These are phyloP conservation scores for Mactromeris polynyma DNA, from an alignment of 2,888 invertebrate genomes.

Conservation along the genomic window DNA sequence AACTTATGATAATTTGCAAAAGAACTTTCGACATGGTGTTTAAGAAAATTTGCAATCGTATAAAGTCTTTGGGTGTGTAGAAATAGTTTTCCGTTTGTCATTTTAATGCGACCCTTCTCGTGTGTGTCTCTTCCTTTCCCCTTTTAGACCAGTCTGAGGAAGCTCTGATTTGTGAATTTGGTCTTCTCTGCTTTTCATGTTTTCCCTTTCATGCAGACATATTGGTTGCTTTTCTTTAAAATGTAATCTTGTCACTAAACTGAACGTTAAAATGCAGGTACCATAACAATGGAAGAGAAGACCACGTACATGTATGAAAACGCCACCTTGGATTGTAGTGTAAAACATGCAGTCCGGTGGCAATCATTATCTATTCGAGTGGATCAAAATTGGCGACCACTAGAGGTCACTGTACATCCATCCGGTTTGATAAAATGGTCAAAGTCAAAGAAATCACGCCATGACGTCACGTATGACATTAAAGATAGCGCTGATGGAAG, in stretches of 20 bases:
- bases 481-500: constrained; percentile 26
- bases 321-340: constrained; percentile 43
- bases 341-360: constrained; percentile 54
- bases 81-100: no score
- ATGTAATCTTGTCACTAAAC: neutral
- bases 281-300: constrained; percentile 37
- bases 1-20: no score
- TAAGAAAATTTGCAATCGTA: no score
- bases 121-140: no score
- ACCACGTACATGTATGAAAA: constrained; percentile 53
- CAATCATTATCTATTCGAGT: constrained; percentile 40
- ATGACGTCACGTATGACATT: constrained; percentile 49
- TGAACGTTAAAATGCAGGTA: constrained; percentile 28
- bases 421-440: constrained; percentile 46
- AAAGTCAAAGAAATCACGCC: constrained; percentile 35
- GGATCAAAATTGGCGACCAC: constrained; percentile 30
- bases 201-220: neutral
- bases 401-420: constrained; percentile 42
- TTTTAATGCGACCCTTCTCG: no score
- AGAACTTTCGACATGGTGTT: no score
- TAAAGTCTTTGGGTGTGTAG: no score
- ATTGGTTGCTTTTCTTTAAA: neutral
- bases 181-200: no score
- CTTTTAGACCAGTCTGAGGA: no score
- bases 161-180: no score